phyloP scores from a whole-genome alignment of 2,797 vertebrate genomes.

The Tokudaia tokunoshimensis region DNA sequence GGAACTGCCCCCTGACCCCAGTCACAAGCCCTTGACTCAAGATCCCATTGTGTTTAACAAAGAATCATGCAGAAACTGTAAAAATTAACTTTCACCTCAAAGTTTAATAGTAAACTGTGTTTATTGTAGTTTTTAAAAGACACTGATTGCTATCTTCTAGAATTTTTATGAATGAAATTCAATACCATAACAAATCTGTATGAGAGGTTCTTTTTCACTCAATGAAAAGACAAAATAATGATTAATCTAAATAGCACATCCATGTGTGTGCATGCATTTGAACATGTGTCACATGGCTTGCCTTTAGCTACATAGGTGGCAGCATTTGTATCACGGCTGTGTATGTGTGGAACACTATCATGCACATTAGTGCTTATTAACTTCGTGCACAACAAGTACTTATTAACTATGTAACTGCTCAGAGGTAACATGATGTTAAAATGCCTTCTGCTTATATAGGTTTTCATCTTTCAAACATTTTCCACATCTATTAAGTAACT shows the following conservation, averaged over 20 bases:
- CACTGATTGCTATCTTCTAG: not conserved
- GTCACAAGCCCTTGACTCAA: not conserved
- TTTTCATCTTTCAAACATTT: slow-evolving; percentile 32
- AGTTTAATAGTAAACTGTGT: not conserved
- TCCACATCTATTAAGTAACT: not conserved
- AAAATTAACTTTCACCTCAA: slow-evolving; percentile 21
- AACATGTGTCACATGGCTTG: not conserved
- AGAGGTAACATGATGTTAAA: not conserved
- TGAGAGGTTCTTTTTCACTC: not conserved
- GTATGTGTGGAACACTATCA: not conserved
- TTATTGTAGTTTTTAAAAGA: not conserved
- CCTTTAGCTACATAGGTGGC: not conserved
- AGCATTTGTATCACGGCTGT: not conserved
- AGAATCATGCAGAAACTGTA: slow-evolving; percentile 16
- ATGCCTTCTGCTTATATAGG: not conserved
- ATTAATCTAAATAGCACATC: not conserved
- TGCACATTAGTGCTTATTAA: not conserved
- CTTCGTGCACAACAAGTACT: not conserved
- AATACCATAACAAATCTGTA: not conserved
- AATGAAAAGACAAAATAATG: slow-evolving; percentile 1
- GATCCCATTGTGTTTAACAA: not conserved
- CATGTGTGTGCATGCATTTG: not conserved
- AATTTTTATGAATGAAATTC: not conserved
- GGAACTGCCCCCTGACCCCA: not conserved
- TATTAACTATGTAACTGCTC: not conserved